Conservation (phyloP, 2,797 vertebrate genomes). For the Thunnus albacares region DNA sequence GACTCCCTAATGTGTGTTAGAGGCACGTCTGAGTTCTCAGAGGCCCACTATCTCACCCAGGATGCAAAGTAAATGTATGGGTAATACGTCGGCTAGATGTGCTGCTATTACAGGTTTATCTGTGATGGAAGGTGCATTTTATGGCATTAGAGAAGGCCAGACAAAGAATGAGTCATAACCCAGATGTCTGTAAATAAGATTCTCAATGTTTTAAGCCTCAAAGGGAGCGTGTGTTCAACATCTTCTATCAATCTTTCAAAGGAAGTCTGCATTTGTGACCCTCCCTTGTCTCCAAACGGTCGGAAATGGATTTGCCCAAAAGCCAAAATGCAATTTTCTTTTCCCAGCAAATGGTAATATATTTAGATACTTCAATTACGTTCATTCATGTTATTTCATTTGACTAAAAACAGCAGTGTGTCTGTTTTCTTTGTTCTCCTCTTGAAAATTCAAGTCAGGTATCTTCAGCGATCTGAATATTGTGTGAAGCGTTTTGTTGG, state of each 20-base stretch:
- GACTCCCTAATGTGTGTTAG: conserved; percentile 55
- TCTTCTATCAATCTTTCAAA: conserved; percentile 68
- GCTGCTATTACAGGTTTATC: conserved; percentile 73
- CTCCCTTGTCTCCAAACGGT: conserved; percentile 21
- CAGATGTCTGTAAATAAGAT: conserved; percentile 73
- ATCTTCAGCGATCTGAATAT: conserved; percentile 41
- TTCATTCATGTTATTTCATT: conserved; percentile 32
- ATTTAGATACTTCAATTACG: conserved; percentile 56
- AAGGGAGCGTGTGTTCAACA: conserved; percentile 53
- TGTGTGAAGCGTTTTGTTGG: conserved; percentile 38
- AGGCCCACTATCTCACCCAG: conserved; percentile 56
- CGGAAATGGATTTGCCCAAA: conserved; percentile 59
- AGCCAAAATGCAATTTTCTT: conserved; percentile 31
- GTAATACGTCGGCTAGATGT: conserved; percentile 67
- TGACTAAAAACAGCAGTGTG: conserved; percentile 40
- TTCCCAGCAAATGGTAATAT: conserved; percentile 49
- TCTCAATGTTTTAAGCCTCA: conserved; percentile 62
- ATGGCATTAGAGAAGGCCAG: conserved; percentile 68
- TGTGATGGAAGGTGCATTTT: conserved; percentile 72
- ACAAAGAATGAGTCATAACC: conserved; percentile 63
- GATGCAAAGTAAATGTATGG: conserved; percentile 70
- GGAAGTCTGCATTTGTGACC: conserved; percentile 39
- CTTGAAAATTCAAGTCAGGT: conserved; percentile 8
- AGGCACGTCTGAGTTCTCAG: conserved; percentile 57
- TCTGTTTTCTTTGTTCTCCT: conserved; percentile 11